These are phyloP conservation scores for Heterohyrax brucei DNA, from an alignment of 2,797 vertebrate species.

Conservation along the genomic window DNA sequence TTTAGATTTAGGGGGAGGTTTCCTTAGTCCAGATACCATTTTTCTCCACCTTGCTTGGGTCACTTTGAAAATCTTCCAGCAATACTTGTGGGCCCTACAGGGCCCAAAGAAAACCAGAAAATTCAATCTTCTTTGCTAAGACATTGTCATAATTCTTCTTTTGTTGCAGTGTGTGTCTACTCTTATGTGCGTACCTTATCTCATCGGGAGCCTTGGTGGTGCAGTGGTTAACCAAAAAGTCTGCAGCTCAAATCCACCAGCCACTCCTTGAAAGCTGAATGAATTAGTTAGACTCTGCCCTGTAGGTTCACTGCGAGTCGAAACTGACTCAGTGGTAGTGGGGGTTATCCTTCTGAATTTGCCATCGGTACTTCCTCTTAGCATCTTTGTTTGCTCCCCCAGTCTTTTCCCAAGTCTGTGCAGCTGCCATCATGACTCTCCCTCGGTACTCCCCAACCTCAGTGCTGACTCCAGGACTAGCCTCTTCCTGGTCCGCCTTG, in stretches of 20 bases:
- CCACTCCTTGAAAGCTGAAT: too few relatives aligned
- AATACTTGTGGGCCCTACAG: neutral
- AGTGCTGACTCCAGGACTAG: neutral
- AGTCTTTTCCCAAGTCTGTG: neutral
- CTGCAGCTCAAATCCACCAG: too few relatives aligned
- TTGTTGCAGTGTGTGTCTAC: neutral
- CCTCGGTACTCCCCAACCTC: neutral
- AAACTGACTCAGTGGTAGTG: too few relatives aligned
- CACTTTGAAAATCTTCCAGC: neutral
- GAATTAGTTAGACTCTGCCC: too few relatives aligned
- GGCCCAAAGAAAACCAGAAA: neutral
- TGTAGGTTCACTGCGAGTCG: too few relatives aligned
- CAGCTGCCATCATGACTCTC: neutral
- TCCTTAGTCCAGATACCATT: neutral
- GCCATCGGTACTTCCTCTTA: neutral
- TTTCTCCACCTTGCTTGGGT: neutral
- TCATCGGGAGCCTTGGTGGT: too few relatives aligned
- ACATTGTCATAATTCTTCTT: neutral
- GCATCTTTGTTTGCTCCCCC: neutral
- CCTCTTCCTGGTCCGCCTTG: neutral
- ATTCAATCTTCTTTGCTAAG: neutral
- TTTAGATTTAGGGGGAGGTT: constrained; percentile 32
- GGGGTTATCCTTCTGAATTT: neutral
- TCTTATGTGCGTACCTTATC: neutral
- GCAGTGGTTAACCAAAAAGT: too few relatives aligned